These are phyloP conservation scores for Nycteola revayana DNA, from an alignment of 2,888 invertebrate genomes.

Conservation along the genomic window DNA sequence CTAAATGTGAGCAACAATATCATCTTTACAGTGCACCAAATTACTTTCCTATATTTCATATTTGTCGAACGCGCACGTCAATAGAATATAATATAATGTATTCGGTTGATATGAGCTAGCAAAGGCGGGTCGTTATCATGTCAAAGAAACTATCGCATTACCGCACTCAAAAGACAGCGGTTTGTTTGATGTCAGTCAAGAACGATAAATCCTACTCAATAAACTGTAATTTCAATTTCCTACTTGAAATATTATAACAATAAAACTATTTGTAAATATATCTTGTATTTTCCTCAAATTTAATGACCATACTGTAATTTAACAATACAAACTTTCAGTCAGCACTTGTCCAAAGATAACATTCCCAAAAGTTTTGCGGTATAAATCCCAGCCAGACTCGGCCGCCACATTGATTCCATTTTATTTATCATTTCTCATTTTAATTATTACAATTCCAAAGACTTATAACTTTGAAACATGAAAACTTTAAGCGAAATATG, in stretches of 20 bases:
- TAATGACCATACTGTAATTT: slow-evolving; percentile 13
- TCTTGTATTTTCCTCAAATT: slow-evolving; percentile 5
- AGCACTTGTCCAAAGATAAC: slow-evolving; percentile 18
- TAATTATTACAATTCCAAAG: slow-evolving; percentile 12
- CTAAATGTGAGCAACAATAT: too few species aligned
- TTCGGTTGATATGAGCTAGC: slow-evolving; percentile 61
- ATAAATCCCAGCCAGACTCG: slow-evolving; percentile 13
- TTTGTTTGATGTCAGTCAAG: slow-evolving; percentile 67
- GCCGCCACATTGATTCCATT: slow-evolving; percentile 15
- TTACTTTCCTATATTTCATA: slow-evolving; percentile 57
- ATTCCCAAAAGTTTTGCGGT: slow-evolving; percentile 16
- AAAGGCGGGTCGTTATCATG: slow-evolving; percentile 73
- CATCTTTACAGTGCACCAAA: too few species aligned
- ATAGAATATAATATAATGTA: slow-evolving; percentile 71
- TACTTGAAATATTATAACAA: too few species aligned
- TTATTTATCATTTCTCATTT: slow-evolving; percentile 14
- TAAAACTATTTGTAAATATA: not conserved
- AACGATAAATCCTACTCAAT: slow-evolving; percentile 47
- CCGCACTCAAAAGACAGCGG: slow-evolving; percentile 71
- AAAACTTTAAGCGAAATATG: too few species aligned
- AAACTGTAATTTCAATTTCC: slow-evolving; percentile 39
- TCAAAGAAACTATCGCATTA: slow-evolving; percentile 79
- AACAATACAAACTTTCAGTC: slow-evolving; percentile 15
- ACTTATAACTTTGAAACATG: slow-evolving; percentile 2
- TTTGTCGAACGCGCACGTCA: slow-evolving; percentile 43